Evolutionary conservation across 2,888 invertebrate species (phyloP).

Genomic region (Lomographa bimaculata): DNA sequence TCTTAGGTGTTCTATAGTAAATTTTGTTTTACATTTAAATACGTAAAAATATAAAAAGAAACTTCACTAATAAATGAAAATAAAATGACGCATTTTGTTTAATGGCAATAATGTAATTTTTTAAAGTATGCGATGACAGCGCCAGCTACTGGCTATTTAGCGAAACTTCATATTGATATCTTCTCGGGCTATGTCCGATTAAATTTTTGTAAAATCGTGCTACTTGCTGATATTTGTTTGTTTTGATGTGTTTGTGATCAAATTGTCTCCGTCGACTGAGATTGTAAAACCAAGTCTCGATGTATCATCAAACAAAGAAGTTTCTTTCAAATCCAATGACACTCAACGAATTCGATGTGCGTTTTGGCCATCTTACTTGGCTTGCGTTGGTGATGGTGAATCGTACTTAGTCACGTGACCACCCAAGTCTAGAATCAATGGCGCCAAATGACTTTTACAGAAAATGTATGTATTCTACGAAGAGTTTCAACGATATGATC

Average conservation of each 20-base stretch:
- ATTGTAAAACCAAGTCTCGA: constrained; percentile 63
- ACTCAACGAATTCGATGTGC: constrained; percentile 81
- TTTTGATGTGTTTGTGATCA: constrained; percentile 69
- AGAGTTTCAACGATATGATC: constrained; percentile 44
- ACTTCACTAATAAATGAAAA: too few relatives aligned
- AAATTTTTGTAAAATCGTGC: constrained; percentile 70
- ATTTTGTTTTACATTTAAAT: too few relatives aligned
- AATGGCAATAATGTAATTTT: constrained; percentile 27
- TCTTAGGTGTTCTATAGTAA: too few relatives aligned
- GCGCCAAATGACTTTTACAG: constrained; percentile 81
- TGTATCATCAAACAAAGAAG: constrained; percentile 70
- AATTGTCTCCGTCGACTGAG: constrained; percentile 50
- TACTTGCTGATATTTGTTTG: constrained; percentile 63
- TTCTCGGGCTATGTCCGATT: constrained; percentile 71
- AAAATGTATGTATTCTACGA: constrained; percentile 75
- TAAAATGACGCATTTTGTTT: too few relatives aligned
- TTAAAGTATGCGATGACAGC: constrained; percentile 39
- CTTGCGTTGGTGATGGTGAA: constrained; percentile 83
- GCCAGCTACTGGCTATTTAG: constrained; percentile 68
- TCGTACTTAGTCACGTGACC: constrained; percentile 83
- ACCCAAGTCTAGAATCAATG: constrained; percentile 74
- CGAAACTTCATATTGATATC: constrained; percentile 80
- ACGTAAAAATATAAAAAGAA: too few relatives aligned
- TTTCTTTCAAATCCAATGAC: constrained; percentile 78
- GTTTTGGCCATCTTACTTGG: constrained; percentile 84